Evolutionary conservation across 2,888 invertebrate species (phyloP).

Genomic region (Coelinius sp.): DNA sequence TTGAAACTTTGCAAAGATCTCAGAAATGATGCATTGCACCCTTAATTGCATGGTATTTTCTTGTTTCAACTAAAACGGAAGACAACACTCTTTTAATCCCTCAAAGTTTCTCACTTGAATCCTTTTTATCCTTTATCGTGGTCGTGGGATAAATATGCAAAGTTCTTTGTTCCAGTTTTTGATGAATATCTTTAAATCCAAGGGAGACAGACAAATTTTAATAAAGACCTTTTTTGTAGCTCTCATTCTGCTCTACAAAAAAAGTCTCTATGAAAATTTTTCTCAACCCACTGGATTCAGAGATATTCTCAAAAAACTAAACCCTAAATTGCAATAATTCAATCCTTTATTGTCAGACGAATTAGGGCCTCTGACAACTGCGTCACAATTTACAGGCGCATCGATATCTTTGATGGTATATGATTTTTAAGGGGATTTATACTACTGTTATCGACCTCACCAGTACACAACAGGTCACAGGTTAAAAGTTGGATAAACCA

Average conservation of each 20-base stretch:
- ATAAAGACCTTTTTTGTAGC: too few relatives aligned
- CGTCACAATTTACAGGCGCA: slow-evolving; percentile 25
- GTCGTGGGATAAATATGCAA: neutral
- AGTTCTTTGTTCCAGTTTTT: too few relatives aligned
- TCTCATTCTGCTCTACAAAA: too few relatives aligned
- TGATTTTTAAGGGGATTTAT: slow-evolving; percentile 16
- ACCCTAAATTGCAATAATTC: neutral
- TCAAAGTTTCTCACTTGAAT: neutral
- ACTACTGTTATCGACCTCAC: slow-evolving; percentile 14
- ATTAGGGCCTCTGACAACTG: slow-evolving; percentile 8
- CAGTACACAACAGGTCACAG: slow-evolving; percentile 15
- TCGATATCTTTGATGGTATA: slow-evolving; percentile 16
- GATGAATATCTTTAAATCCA: too few relatives aligned
- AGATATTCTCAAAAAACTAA: too few relatives aligned
- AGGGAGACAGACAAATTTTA: too few relatives aligned
- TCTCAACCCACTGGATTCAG: too few relatives aligned
- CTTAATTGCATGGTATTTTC: slow-evolving; percentile 11
- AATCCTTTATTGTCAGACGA: neutral
- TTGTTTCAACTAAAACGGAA: neutral
- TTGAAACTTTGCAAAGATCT: neutral
- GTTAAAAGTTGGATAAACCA: too few relatives aligned
- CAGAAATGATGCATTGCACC: slow-evolving; percentile 15
- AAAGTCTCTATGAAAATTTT: too few relatives aligned
- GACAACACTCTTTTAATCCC: slow-evolving; percentile 1
- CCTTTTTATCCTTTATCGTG: neutral